These are phyloP conservation scores for Heliornis fulica DNA, from an alignment of 2,113 vertebrate species.

Conservation along the genomic window DNA sequence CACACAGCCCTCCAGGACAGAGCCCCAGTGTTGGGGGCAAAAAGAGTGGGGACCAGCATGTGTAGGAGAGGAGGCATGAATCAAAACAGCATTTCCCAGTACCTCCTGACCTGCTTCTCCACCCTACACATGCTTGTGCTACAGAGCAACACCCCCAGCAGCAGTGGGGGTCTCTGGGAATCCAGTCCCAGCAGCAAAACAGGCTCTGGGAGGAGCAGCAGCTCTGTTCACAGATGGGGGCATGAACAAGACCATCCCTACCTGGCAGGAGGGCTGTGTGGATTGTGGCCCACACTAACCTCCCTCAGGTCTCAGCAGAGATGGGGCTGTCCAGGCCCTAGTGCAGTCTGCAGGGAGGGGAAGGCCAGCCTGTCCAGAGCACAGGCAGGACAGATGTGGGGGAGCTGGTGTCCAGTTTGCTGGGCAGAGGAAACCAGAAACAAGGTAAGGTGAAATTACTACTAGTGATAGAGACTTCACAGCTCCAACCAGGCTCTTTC, in stretches of 20 bases:
- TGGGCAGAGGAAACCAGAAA: neutral
- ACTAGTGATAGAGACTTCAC: neutral
- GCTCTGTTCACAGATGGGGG: neutral
- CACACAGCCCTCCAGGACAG: neutral
- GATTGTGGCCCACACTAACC: too few relatives aligned
- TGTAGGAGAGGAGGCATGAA: neutral
- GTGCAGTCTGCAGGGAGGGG: too few relatives aligned
- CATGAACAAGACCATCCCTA: too few relatives aligned
- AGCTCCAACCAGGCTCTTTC: neutral
- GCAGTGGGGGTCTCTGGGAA: neutral
- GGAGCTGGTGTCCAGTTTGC: neutral
- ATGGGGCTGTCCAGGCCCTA: too few relatives aligned
- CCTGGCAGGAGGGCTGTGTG: neutral
- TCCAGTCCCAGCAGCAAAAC: too few relatives aligned
- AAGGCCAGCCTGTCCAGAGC: neutral
- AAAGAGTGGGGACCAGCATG: neutral
- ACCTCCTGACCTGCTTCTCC: neutral
- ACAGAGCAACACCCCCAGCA: neutral
- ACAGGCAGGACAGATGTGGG: fast-evolving
- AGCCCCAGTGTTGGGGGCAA: fast-evolving
- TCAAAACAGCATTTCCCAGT: neutral
- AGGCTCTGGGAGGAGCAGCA: neutral
- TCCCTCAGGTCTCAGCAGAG: neutral
- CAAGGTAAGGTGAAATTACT: neutral
- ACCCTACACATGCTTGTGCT: neutral